These are phyloP conservation scores for Coregonus ussuriensis DNA, from an alignment of 2,797 vertebrate genomes.

Conservation along the genomic window DNA sequence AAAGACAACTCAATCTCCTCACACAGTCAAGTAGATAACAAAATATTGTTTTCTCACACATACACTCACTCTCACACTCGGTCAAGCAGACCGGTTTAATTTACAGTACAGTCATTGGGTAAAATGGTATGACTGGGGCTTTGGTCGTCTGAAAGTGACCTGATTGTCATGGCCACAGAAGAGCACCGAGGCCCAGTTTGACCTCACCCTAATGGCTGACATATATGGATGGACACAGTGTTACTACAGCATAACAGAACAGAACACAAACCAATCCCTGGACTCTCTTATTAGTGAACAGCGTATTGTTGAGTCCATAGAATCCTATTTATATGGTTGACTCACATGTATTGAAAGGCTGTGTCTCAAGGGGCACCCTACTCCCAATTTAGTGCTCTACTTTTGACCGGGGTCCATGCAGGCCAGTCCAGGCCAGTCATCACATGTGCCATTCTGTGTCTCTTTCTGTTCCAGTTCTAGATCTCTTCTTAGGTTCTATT, in stretches of 20 bases:
- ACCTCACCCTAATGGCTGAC: constrained; percentile 58
- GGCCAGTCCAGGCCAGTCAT: constrained; percentile 35
- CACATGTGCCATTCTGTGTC: neutral
- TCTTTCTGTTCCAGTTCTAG: constrained; percentile 28
- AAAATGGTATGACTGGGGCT: constrained; percentile 69
- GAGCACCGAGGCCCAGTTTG: constrained; percentile 73
- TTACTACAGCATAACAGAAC: neutral
- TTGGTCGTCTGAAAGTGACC: constrained; percentile 69
- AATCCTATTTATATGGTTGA: neutral
- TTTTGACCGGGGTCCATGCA: neutral
- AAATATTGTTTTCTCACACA: constrained; percentile 32
- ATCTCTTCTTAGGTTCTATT: neutral
- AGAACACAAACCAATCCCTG: neutral
- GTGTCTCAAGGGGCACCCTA: neutral
- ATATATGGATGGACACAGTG: neutral
- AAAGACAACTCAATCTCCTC: constrained; percentile 39
- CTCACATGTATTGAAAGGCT: neutral
- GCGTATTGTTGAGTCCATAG: neutral
- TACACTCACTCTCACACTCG: constrained; percentile 31
- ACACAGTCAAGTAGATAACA: constrained; percentile 21
- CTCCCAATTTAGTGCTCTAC: neutral
- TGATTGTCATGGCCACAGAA: constrained; percentile 61
- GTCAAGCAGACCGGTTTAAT: constrained; percentile 9
- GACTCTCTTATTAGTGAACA: constrained; percentile 6
- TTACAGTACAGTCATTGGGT: constrained; percentile 31